Evolutionary conservation across 2,888 invertebrate species (phyloP).

Genomic region (Lasioglossum morio): DNA sequence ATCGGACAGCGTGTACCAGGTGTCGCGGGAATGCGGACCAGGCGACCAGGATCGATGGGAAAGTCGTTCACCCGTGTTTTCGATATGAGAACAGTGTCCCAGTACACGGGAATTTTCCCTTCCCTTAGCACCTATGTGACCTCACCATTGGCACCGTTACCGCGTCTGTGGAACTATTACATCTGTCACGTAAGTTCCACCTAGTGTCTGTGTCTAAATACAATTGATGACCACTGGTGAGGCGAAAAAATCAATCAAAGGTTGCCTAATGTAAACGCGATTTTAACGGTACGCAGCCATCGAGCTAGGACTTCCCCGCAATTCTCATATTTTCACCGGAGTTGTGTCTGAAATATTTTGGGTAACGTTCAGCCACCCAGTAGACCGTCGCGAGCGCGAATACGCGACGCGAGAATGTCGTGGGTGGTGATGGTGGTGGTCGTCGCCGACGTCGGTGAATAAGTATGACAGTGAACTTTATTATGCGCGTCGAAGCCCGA

Average conservation of each 20-base stretch:
- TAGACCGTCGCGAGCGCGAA: slow-evolving; percentile 16
- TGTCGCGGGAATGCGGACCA: not conserved
- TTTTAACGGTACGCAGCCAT: too few relatives aligned
- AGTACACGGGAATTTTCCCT: not conserved
- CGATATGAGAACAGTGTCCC: not conserved
- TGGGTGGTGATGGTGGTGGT: slow-evolving; percentile 31
- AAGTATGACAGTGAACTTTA: slow-evolving; percentile 79
- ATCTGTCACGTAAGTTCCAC: not conserved
- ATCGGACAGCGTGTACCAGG: not conserved
- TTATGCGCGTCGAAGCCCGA: slow-evolving; percentile 74
- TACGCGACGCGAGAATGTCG: slow-evolving; percentile 28
- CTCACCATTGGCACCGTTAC: not conserved
- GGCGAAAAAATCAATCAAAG: too few relatives aligned
- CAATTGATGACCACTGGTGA: not conserved
- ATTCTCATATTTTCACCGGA: too few relatives aligned
- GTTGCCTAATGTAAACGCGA: too few relatives aligned
- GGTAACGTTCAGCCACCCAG: slow-evolving; percentile 23
- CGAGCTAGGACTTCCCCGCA: too few relatives aligned
- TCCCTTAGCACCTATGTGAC: not conserved
- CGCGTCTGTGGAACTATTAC: not conserved
- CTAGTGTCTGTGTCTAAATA: not conserved
- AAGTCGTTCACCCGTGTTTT: not conserved
- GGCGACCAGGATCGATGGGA: not conserved
- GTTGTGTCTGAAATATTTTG: not conserved
- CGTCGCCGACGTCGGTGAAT: slow-evolving; percentile 56